Conservation (phyloP, 2,888 invertebrate species). For the Oscheius sp. region DNA sequence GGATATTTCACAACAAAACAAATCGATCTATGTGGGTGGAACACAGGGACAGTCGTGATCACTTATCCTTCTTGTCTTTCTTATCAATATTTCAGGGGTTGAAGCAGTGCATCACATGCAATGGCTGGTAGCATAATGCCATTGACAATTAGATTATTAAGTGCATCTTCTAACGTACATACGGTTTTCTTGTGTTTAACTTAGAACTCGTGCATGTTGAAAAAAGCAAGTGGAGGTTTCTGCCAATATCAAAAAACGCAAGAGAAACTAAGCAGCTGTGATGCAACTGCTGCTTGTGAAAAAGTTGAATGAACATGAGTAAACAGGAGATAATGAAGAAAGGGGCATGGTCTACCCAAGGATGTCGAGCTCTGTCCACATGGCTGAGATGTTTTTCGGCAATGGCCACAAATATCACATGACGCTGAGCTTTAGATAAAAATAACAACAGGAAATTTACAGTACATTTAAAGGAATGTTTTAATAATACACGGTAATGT, state of each 20-base stretch:
- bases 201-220: neutral
- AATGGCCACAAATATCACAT: neutral
- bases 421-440: neutral
- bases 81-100: neutral
- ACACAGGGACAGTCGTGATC: slow-evolving; percentile 3
- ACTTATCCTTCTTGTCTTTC: neutral
- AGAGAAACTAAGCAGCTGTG: slow-evolving; percentile 16
- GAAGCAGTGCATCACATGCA: slow-evolving; percentile 9
- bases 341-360: neutral
- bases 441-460: no score
- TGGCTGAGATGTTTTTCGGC: neutral
- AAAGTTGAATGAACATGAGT: slow-evolving; percentile 19
- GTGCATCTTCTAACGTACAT: neutral
- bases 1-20: slow-evolving; percentile 35
- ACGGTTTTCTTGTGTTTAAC: no score
- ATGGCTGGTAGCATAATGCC: neutral
- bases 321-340: neutral
- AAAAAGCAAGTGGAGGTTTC: neutral
- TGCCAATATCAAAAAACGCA: neutral
- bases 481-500: no score
- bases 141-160: neutral
- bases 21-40: slow-evolving; percentile 37
- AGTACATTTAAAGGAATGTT: no score
- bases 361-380: neutral
- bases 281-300: slow-evolving; percentile 21